phyloP scores from a whole-genome alignment of 2,797 vertebrate species.

The Lacerta viridis region DNA sequence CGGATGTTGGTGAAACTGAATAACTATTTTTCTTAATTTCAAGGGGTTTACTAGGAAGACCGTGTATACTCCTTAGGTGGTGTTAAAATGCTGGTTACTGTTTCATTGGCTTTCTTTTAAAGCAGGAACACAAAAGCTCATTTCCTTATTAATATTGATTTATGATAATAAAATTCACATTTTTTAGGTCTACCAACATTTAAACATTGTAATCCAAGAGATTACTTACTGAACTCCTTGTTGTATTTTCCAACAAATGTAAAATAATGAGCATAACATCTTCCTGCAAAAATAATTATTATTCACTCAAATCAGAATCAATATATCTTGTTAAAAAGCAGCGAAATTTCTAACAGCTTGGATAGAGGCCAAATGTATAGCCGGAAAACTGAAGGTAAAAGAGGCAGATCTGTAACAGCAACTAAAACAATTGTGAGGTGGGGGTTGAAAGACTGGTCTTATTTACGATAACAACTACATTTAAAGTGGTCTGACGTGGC shows the following conservation, averaged over 20 bases:
- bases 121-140: conserved; percentile 53
- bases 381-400: background rate
- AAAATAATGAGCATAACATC: conserved; percentile 72
- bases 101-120: conserved; percentile 51
- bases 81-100: conserved; percentile 13
- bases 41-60: background rate
- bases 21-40: background rate
- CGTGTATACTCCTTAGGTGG: background rate
- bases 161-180: conserved; percentile 58
- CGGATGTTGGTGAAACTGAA: background rate
- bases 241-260: conserved; percentile 71
- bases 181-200: conserved; percentile 49
- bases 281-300: conserved; percentile 65
- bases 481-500: background rate
- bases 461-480: background rate
- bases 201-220: conserved; percentile 62
- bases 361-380: background rate
- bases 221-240: conserved; percentile 71
- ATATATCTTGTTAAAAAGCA: conserved; percentile 57
- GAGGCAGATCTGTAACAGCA: conserved; percentile 19
- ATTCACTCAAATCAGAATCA: background rate
- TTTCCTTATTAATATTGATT: conserved; percentile 52
- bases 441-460: conserved; percentile 42
- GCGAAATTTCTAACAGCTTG: conserved; percentile 21
- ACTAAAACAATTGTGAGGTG: background rate